Percentiles rank a stretch among this genome's conserved stretches.
Conservation (phyloP, 2,888 invertebrate genomes). For the Chelonus formosanus region DNA sequence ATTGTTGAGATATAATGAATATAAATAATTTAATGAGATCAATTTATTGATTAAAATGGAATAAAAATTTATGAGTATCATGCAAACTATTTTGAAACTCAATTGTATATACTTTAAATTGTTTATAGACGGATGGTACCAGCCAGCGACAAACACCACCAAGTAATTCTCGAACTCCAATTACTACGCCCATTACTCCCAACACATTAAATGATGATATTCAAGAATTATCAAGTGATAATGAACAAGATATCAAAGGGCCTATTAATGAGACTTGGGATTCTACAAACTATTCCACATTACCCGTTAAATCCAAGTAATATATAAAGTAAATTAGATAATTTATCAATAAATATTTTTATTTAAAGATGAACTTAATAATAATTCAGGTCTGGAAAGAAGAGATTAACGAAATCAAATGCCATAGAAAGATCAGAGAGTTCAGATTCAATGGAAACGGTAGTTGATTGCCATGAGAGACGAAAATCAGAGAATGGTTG, state of each 20-base stretch:
- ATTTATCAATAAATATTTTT: neutral
- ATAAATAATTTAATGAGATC: neutral
- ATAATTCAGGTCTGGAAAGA: slow-evolving; percentile 40
- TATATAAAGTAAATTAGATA: neutral
- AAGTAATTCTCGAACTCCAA: slow-evolving; percentile 53
- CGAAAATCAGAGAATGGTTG: slow-evolving; percentile 53
- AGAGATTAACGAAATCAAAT: slow-evolving; percentile 47
- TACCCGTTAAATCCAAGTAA: slow-evolving; percentile 49
- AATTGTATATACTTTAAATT: slow-evolving; percentile 15
- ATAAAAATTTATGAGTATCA: neutral
- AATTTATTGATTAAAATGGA: slow-evolving; percentile 1
- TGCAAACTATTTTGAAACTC: slow-evolving; percentile 15
- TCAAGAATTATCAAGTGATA: slow-evolving; percentile 53
- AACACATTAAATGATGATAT: slow-evolving; percentile 52
- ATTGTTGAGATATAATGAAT: neutral
- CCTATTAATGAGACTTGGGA: slow-evolving; percentile 48
- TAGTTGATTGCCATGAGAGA: slow-evolving; percentile 45
- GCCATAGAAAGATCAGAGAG: slow-evolving; percentile 51
- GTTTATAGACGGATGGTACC: slow-evolving; percentile 57
- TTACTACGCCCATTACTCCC: slow-evolving; percentile 50
- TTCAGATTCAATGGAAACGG: slow-evolving; percentile 52
- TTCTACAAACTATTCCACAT: slow-evolving; percentile 46
- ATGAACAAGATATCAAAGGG: slow-evolving; percentile 48
- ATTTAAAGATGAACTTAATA: neutral
- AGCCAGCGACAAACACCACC: slow-evolving; percentile 54